Evolutionary conservation across 2,113 vertebrate species (phyloP), one percentile per base, ranked within the genome.

Genomic region (Tragelaphus strepsiceros): DNA sequence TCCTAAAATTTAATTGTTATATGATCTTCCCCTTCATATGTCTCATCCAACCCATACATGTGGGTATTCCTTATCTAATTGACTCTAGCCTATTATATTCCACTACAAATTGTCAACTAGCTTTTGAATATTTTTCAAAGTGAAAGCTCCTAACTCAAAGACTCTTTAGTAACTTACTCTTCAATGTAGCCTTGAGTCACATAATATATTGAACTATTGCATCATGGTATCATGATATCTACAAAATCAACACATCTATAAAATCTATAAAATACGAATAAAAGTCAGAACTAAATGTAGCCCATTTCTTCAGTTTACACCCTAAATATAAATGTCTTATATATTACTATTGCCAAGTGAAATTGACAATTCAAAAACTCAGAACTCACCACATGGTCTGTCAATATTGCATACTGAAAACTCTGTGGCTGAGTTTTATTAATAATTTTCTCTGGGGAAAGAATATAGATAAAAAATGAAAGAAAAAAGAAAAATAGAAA

Each of bases 201-300:
- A 74, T 58, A 59, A 35, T 74, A 35, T 12, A 82, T 90, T 82
- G 85, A 82, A 95, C 13, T 51, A 83, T 80, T 92, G 78, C n/a
- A 83, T 61, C 58, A 74, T 8, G 0, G n/a, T 71, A 39, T 39
- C 9, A 71, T 39, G 54, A 81, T 3, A 87, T 15, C 71, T 43
- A 58, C 30, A 86, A 93, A 96, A 89, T 86, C 5, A 39, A 71
- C 22, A 77, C 71, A 90, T 11, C 51, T 43, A 58, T 26, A 78
- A 94, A 95, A 83, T 87, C 56, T 90, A 87, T n/a, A 87, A 91
- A 80, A 15, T 49, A 16, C 84, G 24, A 85, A 64, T 78, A 94
- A 91, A 95, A 95, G 17, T 78, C 89, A 89, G 28, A 93, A 87
- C 35, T 87, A 95, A 95, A 96, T 83, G 54, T 71, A 89, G 46